Percentiles rank a stretch among this genome's conserved stretches.
These are phyloP conservation scores for Drosophila kohkoa DNA, from an alignment of 1,140 invertebrate genomes.

Conservation along the genomic window DNA sequence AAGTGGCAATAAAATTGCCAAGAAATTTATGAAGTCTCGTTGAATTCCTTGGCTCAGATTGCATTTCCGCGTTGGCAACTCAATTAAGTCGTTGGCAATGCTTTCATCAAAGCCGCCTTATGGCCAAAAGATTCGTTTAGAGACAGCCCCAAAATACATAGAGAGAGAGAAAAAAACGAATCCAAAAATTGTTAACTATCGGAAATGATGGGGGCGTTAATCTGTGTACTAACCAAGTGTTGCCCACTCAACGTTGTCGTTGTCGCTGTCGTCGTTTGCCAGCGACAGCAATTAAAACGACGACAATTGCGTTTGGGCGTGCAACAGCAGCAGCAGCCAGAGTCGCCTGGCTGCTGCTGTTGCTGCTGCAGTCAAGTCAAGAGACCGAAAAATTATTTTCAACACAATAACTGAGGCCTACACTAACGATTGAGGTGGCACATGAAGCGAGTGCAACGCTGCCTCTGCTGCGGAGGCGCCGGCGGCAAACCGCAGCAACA, in stretches of 20 bases:
- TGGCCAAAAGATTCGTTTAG: slow-evolving; percentile 24
- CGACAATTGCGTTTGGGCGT: slow-evolving; percentile 71
- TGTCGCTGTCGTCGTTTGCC: slow-evolving; percentile 21
- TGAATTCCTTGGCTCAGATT: not conserved
- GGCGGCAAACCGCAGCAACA: slow-evolving; percentile 36
- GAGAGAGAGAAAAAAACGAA: not conserved
- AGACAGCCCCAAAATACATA: not conserved
- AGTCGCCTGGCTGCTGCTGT: slow-evolving; percentile 9
- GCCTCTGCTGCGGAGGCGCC: slow-evolving; percentile 40
- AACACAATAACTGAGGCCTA: slow-evolving; percentile 39
- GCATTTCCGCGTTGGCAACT: slow-evolving; percentile 14
- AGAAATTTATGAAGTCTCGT: not conserved
- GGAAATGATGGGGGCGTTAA: slow-evolving; percentile 71
- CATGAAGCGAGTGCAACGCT: slow-evolving; percentile 21
- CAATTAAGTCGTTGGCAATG: slow-evolving; percentile 13
- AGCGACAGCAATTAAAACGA: slow-evolving; percentile 74
- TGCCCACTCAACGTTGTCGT: slow-evolving; percentile 60
- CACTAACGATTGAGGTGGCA: slow-evolving; percentile 48
- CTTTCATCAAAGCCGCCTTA: slow-evolving; percentile 40
- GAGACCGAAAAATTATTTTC: slow-evolving; percentile 59
- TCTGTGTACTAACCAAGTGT: slow-evolving; percentile 59
- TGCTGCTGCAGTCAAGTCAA: slow-evolving; percentile 26
- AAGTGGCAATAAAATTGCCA: not conserved
- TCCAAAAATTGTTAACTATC: slow-evolving; percentile 61
- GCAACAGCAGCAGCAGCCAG: slow-evolving; percentile 18